Evolutionary conservation across 2,888 invertebrate species (phyloP).

Genomic region (Biston betularia): DNA sequence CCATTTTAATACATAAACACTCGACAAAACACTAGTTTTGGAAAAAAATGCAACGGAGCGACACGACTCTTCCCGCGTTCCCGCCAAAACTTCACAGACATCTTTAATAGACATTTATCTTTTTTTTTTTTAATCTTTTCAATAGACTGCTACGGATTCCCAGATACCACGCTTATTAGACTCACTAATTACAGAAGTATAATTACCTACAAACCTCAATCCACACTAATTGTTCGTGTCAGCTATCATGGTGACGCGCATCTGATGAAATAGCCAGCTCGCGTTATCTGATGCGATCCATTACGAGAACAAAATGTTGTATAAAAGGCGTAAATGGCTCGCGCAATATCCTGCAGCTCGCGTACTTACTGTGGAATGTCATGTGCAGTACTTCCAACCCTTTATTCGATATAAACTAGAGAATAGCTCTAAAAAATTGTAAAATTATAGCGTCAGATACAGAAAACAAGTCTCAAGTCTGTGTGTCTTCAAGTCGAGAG

Average conservation of each 20-base stretch:
- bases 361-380: conserved; percentile 12
- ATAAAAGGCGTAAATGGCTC: conserved; percentile 33
- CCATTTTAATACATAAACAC: too few species aligned
- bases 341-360: conserved; percentile 37
- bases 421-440: too few species aligned
- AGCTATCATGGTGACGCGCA: conserved; percentile 16
- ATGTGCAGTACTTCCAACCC: not conserved
- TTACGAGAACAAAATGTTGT: conserved; percentile 41
- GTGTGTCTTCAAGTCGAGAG: too few species aligned
- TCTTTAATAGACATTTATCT: too few species aligned
- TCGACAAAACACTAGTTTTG: too few species aligned
- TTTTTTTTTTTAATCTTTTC: too few species aligned
- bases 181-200: not conserved
- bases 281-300: conserved; percentile 21
- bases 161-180: not conserved
- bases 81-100: too few species aligned
- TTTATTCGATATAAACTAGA: too few species aligned
- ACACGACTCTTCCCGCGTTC: too few species aligned
- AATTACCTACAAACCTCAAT: conserved; percentile 21
- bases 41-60: too few species aligned
- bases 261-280: conserved; percentile 10
- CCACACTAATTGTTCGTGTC: conserved; percentile 15
- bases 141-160: too few species aligned
- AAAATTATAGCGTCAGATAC: not conserved
- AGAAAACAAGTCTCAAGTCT: conserved; percentile 31